phyloP scores from a whole-genome alignment of 2,888 invertebrate species.

The Leptodirus hochenwartii region DNA sequence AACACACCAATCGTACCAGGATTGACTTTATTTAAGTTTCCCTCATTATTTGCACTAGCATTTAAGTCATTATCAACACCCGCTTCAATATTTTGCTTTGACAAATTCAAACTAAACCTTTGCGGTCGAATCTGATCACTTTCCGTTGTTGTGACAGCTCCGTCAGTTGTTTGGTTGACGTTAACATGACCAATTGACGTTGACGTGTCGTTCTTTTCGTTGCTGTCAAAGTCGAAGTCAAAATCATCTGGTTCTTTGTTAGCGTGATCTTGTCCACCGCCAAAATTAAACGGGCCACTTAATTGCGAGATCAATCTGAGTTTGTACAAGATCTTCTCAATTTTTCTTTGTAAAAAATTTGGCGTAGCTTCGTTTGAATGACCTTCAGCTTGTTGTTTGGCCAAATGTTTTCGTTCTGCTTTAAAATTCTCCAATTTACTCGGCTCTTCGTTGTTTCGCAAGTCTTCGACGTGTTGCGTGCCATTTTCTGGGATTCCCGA shows the following conservation, averaged over 20 bases:
- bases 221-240: constrained; percentile 4
- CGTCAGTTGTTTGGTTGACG: neutral
- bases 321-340: constrained; percentile 13
- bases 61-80: neutral
- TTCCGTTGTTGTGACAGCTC: constrained; percentile 4
- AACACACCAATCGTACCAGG: constrained; percentile 9
- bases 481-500: too few species aligned
- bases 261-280: neutral
- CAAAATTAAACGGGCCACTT: constrained; percentile 1
- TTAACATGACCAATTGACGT: neutral
- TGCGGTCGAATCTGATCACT: neutral
- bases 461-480: too few species aligned
- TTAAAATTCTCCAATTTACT: too few species aligned
- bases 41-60: neutral
- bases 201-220: constrained; percentile 2
- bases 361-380: constrained; percentile 12
- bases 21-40: constrained; percentile 4
- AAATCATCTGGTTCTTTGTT: neutral
- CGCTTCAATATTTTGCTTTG: neutral
- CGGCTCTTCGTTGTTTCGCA: too few species aligned
- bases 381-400: too few species aligned
- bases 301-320: constrained; percentile 11
- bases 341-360: constrained; percentile 12
- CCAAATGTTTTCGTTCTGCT: too few species aligned
- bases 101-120: constrained; percentile 4